Evolutionary conservation across 2,888 invertebrate species (phyloP), one percentile per base, ranked within the genome.

Genomic region (Agrochola litura): DNA sequence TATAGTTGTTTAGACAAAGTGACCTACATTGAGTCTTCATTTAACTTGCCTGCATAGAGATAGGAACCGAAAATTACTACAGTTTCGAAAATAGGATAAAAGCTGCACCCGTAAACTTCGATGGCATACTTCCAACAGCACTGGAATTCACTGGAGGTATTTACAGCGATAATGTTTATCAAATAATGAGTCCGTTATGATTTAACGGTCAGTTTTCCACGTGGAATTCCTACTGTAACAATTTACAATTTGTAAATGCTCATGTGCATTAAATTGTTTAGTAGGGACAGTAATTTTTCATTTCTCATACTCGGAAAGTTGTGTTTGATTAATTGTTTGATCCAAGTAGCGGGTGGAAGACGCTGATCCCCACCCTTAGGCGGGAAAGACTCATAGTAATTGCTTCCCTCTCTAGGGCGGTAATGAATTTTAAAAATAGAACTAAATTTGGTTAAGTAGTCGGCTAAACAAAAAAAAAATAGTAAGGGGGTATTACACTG

Each of bases 51-150:
- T 41, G 43, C 25, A 56, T 37, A 60, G 37, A 49, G 43, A 22
- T 49, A 54, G 63, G 56, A 60, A 75, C 64, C 54, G 65, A 69
- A 77, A 75, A 80, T 64, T 56, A 63, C 14, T 58, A 65, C 73
- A 70, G 69, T 83, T 85, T 77, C 73, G 73, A 72, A 87, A 89
- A 80, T 81, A 83, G 81, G 73, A 75, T 78, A 61, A 76, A 77
- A 79, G 70, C 71, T 74, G 43, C 54, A 67, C 70, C 25, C 66
- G 74, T 82, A 61, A 79, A 80, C n/a, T 70, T 37, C 10, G 64
- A 79, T 86, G 89, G 84, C 82, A 87, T 56, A 61, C 73, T 67
- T 86, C 88, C 86, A 89, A 82, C 68, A 82, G 76, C 46, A 73
- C 78, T 86, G 81, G 79, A 86, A 81, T 86, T 70, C 61, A 58